These are phyloP conservation scores for Gambusia affinis DNA, from an alignment of 2,113 vertebrate species.

Conservation along the genomic window DNA sequence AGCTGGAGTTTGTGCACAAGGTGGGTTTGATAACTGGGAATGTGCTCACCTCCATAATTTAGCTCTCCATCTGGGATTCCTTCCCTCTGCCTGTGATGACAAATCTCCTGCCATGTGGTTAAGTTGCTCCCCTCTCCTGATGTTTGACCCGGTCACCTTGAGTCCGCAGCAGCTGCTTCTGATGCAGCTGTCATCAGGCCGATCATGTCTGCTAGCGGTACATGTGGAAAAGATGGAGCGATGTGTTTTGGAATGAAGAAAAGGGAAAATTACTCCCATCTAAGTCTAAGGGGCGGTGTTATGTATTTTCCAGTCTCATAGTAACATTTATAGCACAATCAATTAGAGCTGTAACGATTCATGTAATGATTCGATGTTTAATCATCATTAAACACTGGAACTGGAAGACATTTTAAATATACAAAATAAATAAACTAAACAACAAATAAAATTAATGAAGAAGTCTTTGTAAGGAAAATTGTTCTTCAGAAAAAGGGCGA, in stretches of 20 bases:
- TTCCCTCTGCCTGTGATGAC: background rate
- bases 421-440: too few relatives aligned
- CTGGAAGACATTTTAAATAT: too few relatives aligned
- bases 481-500: too few relatives aligned
- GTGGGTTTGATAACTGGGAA: slow-evolving; percentile 71
- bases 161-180: too few relatives aligned
- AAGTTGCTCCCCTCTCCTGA: background rate
- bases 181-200: background rate
- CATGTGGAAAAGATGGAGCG: background rate
- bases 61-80: background rate
- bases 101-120: background rate
- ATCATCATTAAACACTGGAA: too few relatives aligned
- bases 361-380: too few relatives aligned
- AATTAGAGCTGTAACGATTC: too few relatives aligned
- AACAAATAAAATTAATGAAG: too few relatives aligned
- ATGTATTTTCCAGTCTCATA: too few relatives aligned
- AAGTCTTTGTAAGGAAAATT: too few relatives aligned
- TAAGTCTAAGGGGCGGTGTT: background rate
- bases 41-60: background rate
- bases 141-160: background rate
- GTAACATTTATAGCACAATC: too few relatives aligned
- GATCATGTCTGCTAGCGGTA: background rate
- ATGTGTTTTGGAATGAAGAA: background rate
- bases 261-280: background rate
- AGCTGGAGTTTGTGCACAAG: slow-evolving; percentile 98